Percentiles rank a stretch among this genome's conserved stretches.
These are phyloP conservation scores for Clarias gariepinus DNA, from an alignment of 2,113 vertebrate genomes.

Conservation along the genomic window DNA sequence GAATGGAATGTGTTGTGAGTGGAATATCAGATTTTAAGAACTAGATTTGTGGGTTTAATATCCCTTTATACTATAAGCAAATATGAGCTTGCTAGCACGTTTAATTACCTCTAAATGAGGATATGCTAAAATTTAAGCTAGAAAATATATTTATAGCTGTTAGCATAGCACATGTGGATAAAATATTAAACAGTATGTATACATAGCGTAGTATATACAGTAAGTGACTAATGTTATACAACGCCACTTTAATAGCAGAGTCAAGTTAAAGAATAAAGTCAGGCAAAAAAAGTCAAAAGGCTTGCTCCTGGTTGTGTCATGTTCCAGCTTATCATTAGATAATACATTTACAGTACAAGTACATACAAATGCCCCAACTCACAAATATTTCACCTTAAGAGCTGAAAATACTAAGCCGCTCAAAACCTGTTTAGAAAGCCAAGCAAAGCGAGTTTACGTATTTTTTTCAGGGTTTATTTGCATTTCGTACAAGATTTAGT, in stretches of 20 bases:
- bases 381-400: too few relatives aligned
- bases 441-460: too few relatives aligned
- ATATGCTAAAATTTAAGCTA: background rate
- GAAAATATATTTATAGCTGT: background rate
- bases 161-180: background rate
- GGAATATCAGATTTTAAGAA: background rate
- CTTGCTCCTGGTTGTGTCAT: too few relatives aligned
- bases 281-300: background rate
- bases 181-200: too few relatives aligned
- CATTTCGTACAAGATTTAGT: too few relatives aligned
- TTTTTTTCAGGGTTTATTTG: too few relatives aligned
- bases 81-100: background rate
- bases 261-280: background rate
- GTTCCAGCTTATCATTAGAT: background rate
- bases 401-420: too few relatives aligned
- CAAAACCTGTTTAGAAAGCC: too few relatives aligned
- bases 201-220: too few relatives aligned
- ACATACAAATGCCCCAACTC: too few relatives aligned
- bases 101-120: background rate
- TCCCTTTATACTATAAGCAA: too few relatives aligned
- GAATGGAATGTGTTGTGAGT: background rate
- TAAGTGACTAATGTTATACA: background rate
- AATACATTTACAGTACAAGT: background rate
- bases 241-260: too few relatives aligned
- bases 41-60: background rate